Percentiles rank a stretch among this genome's conserved stretches.
phyloP scores from a whole-genome alignment of 2,113 vertebrate species.

The Bungarus multicinctus region DNA sequence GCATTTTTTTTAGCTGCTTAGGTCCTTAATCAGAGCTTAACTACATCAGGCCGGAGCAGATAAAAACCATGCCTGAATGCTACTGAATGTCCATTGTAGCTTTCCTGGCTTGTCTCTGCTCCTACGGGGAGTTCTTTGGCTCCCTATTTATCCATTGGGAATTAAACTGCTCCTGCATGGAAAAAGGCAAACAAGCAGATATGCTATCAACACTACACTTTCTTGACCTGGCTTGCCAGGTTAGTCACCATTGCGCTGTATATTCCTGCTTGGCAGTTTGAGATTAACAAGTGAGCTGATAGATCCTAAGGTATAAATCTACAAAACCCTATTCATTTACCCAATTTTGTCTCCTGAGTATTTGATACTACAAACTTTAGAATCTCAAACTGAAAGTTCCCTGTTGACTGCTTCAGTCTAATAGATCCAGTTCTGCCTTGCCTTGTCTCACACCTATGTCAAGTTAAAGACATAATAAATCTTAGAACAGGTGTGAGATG shows the following conservation, averaged over 20 bases:
- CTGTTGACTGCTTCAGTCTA: not conserved
- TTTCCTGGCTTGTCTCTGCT: not conserved
- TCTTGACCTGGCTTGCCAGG: constrained; percentile 1
- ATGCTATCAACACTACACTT: constrained; percentile 6
- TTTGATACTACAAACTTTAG: not conserved
- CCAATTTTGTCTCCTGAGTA: not conserved
- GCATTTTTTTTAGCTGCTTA: constrained; percentile 46
- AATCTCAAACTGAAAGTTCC: not conserved
- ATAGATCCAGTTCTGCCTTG: not conserved
- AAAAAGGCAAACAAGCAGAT: constrained; percentile 8
- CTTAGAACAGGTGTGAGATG: not conserved
- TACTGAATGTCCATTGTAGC: not conserved
- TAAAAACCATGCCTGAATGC: constrained; percentile 44
- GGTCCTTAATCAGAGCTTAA: constrained; percentile 54
- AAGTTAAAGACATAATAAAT: not conserved
- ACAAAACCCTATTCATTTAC: not conserved
- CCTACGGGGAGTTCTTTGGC: not conserved
- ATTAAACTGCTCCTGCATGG: constrained; percentile 10
- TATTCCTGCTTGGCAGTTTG: not conserved
- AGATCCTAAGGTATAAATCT: not conserved
- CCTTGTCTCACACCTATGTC: not conserved
- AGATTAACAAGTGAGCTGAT: not conserved
- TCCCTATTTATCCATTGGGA: not conserved
- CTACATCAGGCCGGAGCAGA: constrained; percentile 45
- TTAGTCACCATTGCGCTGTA: not conserved